Percentiles rank a stretch among this genome's conserved stretches.
Conservation (phyloP, 2,113 vertebrate genomes). For the Sorex fumeus region DNA sequence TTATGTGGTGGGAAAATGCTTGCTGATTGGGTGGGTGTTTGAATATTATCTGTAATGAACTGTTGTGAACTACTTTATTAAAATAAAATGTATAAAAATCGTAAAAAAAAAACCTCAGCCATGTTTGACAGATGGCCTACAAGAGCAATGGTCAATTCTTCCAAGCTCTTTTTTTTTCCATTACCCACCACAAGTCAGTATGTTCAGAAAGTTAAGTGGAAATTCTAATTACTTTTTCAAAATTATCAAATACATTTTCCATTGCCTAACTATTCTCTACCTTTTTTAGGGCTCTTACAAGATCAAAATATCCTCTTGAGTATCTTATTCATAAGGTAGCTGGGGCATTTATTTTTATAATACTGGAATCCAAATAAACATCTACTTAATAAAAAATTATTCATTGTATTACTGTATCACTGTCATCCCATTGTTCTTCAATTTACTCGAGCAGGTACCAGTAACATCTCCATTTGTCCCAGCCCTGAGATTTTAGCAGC, state of each 20-base stretch:
- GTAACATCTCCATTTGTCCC: no score
- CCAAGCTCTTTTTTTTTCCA: neutral
- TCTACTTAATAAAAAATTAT: neutral
- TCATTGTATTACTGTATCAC: no score
- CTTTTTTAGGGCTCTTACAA: conserved; percentile 21
- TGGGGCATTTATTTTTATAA: neutral
- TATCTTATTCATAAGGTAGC: neutral
- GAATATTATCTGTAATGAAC: no score
- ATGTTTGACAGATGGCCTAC: neutral
- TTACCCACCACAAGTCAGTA: neutral
- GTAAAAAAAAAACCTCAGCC: no score
- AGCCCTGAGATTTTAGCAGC: no score
- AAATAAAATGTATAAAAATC: no score
- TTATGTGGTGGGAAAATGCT: no score
- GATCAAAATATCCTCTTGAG: neutral
- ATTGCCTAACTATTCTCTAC: neutral
- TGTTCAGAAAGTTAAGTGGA: neutral
- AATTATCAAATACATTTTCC: conserved; percentile 1
- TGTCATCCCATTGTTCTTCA: no score
- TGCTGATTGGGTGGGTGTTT: no score
- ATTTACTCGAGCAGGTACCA: no score
- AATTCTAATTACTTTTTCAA: neutral
- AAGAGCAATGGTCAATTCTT: neutral
- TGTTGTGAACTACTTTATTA: no score
- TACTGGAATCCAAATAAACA: neutral